Evolutionary conservation across 2,797 vertebrate genomes (phyloP).

Genomic region (Platalea minor): DNA sequence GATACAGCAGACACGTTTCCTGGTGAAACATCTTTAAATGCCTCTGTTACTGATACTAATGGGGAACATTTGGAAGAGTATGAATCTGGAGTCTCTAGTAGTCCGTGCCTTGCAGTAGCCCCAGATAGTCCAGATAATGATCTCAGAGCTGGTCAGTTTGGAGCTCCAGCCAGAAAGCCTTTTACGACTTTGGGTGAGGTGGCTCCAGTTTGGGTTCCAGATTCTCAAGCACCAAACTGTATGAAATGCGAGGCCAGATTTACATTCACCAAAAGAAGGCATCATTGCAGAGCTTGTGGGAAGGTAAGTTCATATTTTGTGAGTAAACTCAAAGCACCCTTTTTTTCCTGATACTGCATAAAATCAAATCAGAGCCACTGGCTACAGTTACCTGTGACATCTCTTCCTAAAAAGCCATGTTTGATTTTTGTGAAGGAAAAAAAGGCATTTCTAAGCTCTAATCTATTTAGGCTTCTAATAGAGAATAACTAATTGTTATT

Average conservation of each 20-base stretch:
- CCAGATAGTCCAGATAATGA: conserved; percentile 95
- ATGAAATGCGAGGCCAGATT: conserved; percentile 97
- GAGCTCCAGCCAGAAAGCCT: conserved; percentile 81
- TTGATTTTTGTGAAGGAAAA: not conserved
- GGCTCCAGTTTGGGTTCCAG: conserved; percentile 94
- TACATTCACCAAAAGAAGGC: conserved; percentile 97
- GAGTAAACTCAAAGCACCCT: not conserved
- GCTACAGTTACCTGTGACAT: not conserved
- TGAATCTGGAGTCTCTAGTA: conserved; percentile 75
- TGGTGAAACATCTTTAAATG: conserved; percentile 67
- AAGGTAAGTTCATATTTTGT: conserved; percentile 81
- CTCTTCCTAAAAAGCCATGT: not conserved
- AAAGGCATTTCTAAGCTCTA: not conserved
- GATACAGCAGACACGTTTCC: conserved; percentile 64
- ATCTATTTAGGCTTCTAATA: not conserved
- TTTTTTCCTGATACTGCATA: not conserved
- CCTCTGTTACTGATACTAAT: conserved; percentile 69
- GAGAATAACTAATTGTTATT: not conserved
- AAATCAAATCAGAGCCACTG: not conserved
- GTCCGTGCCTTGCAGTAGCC: conserved; percentile 77
- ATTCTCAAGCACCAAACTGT: conserved; percentile 94
- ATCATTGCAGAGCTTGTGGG: conserved; percentile 96
- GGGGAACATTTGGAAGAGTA: conserved; percentile 77
- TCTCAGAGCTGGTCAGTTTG: conserved; percentile 90
- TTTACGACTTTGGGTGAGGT: conserved; percentile 87